Evolutionary conservation across 2,888 invertebrate species (phyloP), one percentile per base, ranked within the genome.

Genomic region (Fragum sueziense): DNA sequence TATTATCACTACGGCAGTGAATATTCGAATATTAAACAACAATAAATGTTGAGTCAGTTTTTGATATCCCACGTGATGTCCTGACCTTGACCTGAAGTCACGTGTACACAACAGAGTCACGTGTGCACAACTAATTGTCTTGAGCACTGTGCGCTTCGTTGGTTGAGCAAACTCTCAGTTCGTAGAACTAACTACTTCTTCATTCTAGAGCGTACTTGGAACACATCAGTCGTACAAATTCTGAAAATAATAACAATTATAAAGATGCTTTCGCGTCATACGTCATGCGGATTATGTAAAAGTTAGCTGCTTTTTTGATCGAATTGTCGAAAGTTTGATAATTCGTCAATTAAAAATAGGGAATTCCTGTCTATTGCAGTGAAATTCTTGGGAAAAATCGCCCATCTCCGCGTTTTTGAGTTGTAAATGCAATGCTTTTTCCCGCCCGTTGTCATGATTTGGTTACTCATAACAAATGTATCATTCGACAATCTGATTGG

Each of bases 141-240:
- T 41, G 65, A 41, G 65, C 65, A 41, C 65, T 11, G 17, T 20
- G 27, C 61, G 27, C 34, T 57, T 33, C 34, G 6, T 33, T 31
- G 61, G 33, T 61, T 61, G 61, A 61, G 61, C 61, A 61, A 61
- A 29, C n/a, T 33, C 33, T 61, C 61, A 61, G 61, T 33, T 61
- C 11, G 33, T 33, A 20, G 27, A 61, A 29, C 61, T n/a, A 33
- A 0, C 20, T 47, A 9, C 29, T n/a, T 33, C 20, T 41, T 81
- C 75, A 84, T 47, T 84, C 84, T 41, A 87, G 75, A 6, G 87
- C 83, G 61, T 87, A 87, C 59, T 87, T 87, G 20, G 83, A 79
- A 47, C 87, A 87, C 87, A 87, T 86, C 29, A 87, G 73, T 37
- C 79, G 76, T 47, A 87, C 87, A 71, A 87, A 87, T 65, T 87